Conservation (phyloP, 2,797 vertebrate genomes). For the Phylloscopus collybita region DNA sequence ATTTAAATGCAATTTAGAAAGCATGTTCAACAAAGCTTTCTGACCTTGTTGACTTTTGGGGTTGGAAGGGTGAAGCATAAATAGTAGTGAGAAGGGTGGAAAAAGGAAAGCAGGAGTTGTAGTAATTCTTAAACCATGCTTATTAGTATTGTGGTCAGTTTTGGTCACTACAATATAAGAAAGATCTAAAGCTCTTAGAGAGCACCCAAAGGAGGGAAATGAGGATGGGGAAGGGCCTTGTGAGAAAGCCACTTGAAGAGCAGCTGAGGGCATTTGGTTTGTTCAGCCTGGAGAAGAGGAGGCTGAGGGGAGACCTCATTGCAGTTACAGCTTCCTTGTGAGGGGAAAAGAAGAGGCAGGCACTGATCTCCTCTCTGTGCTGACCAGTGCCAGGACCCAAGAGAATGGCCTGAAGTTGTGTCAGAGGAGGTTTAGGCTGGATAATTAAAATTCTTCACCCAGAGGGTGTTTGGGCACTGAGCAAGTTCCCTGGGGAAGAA, state of each 20-base stretch:
- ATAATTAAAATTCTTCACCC: not conserved
- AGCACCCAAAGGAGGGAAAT: not conserved
- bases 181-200: not conserved
- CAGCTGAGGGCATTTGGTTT: not conserved
- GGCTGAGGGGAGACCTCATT: not conserved
- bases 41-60: not conserved
- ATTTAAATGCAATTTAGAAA: not conserved
- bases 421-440: not conserved
- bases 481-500: not conserved
- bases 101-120: not conserved
- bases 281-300: not conserved
- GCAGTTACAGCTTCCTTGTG: not conserved
- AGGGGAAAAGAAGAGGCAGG: not conserved
- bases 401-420: not conserved
- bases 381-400: not conserved
- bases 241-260: not conserved
- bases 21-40: not conserved
- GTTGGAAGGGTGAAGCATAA: not conserved
- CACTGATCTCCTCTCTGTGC: not conserved
- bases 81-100: rapidly evolving
- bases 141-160: not conserved
- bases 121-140: not conserved
- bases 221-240: not conserved
- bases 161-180: not conserved
- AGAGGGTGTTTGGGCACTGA: not conserved